phyloP scores from a whole-genome alignment of 2,888 invertebrate genomes.

The Conops quadrifasciatus region DNA sequence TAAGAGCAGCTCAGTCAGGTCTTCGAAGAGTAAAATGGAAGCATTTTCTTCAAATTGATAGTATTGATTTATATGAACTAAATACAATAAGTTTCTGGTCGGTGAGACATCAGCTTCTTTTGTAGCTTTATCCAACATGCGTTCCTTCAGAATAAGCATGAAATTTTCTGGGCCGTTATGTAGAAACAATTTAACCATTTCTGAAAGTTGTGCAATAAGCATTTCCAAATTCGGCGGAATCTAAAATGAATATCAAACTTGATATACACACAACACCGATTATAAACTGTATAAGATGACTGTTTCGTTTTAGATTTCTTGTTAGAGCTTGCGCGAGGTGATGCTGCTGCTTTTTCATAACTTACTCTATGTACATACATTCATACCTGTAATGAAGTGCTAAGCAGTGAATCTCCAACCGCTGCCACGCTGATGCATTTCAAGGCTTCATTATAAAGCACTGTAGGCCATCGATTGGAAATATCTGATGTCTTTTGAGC shows the following conservation, averaged over 20 bases:
- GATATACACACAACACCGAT: too few species aligned
- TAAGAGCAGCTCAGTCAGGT: conserved; percentile 52
- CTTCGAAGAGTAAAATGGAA: conserved; percentile 55
- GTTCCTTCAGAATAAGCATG: conserved; percentile 50
- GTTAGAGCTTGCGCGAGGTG: too few species aligned
- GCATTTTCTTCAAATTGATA: conserved; percentile 57
- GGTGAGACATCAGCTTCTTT: conserved; percentile 49
- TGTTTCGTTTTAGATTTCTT: too few species aligned
- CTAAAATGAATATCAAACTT: conserved; percentile 21
- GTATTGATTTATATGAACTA: conserved; percentile 52
- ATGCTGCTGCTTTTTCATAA: too few species aligned
- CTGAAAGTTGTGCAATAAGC: conserved; percentile 52
- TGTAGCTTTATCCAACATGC: conserved; percentile 49
- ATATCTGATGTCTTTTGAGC: conserved; percentile 54
- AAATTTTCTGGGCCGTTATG: conserved; percentile 50
- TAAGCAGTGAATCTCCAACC: conserved; percentile 50
- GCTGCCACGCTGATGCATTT: conserved; percentile 53
- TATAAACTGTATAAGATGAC: too few species aligned
- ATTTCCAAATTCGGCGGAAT: conserved; percentile 42
- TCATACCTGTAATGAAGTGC: conserved; percentile 41
- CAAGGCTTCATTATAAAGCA: conserved; percentile 50
- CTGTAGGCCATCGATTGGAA: conserved; percentile 57
- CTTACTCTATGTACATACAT: neutral
- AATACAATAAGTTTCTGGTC: conserved; percentile 51
- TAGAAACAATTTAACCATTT: conserved; percentile 52